Evolutionary conservation across 2,797 vertebrate genomes (phyloP).

Genomic region (Syngnathus acus): DNA sequence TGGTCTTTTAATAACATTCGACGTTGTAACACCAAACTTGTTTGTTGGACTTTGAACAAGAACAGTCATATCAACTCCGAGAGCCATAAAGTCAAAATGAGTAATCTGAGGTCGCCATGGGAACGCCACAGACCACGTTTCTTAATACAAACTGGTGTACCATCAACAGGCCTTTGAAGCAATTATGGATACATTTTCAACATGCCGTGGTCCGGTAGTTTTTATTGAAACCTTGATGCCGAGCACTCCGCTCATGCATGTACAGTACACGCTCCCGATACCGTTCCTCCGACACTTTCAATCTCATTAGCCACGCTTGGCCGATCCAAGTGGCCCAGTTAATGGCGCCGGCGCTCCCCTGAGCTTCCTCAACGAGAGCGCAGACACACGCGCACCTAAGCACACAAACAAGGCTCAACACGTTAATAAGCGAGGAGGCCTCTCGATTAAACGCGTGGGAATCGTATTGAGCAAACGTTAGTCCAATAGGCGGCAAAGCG

Average conservation of each 20-base stretch:
- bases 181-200: background rate
- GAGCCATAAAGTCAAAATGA: background rate
- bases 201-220: background rate
- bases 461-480: slow-evolving; percentile 1
- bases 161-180: background rate
- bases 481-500: background rate
- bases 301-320: slow-evolving; percentile 57
- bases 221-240: slow-evolving; percentile 2
- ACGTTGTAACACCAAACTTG: background rate
- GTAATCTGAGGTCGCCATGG: background rate
- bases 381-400: slow-evolving; percentile 15
- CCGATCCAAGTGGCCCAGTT: slow-evolving; percentile 55
- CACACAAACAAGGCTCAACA: slow-evolving; percentile 4
- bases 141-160: background rate
- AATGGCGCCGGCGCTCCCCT: slow-evolving; percentile 33
- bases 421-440: slow-evolving; percentile 3
- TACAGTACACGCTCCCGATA: slow-evolving; percentile 7
- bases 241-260: slow-evolving; percentile 1
- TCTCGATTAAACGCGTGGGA: background rate
- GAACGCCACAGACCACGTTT: background rate
- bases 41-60: background rate
- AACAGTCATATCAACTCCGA: background rate
- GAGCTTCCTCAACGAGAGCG: slow-evolving; percentile 37
- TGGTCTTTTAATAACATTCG: background rate
- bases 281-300: slow-evolving; percentile 43